Conservation (phyloP, 2,113 vertebrate genomes). For the Semnornis frantzii region DNA sequence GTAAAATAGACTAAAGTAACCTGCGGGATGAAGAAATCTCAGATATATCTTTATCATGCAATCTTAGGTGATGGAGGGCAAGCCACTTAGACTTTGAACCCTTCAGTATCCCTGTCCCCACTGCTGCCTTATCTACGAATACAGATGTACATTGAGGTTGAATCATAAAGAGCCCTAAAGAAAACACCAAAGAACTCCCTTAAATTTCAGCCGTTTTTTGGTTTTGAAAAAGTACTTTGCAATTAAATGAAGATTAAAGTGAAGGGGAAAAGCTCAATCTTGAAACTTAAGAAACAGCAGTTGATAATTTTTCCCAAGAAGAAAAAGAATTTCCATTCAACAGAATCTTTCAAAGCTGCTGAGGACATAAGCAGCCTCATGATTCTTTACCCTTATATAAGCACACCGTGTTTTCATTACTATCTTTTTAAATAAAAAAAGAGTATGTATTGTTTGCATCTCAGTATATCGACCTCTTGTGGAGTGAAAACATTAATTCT, state of each 20-base stretch:
- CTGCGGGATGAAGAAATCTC: neutral
- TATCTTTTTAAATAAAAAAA: neutral
- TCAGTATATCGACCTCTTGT: neutral
- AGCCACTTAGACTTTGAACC: neutral
- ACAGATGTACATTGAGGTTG: neutral
- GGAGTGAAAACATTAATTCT: neutral
- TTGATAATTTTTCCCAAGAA: neutral
- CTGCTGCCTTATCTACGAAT: neutral
- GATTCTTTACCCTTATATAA: neutral
- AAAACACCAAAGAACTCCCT: neutral
- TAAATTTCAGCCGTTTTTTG: neutral
- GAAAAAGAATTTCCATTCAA: no score
- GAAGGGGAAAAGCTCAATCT: neutral
- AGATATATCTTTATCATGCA: neutral
- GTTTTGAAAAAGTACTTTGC: neutral
- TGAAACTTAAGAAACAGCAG: neutral
- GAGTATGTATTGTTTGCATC: neutral
- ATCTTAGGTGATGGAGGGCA: neutral
- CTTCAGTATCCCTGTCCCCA: neutral
- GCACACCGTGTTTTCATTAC: neutral
- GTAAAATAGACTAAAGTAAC: neutral
- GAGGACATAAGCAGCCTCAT: neutral
- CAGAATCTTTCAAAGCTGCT: neutral
- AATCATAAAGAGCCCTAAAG: neutral
- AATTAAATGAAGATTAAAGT: neutral